Base-by-base conservation (phyloP, 2,888 invertebrate species). In the Drosophila subquinaria region DNA sequence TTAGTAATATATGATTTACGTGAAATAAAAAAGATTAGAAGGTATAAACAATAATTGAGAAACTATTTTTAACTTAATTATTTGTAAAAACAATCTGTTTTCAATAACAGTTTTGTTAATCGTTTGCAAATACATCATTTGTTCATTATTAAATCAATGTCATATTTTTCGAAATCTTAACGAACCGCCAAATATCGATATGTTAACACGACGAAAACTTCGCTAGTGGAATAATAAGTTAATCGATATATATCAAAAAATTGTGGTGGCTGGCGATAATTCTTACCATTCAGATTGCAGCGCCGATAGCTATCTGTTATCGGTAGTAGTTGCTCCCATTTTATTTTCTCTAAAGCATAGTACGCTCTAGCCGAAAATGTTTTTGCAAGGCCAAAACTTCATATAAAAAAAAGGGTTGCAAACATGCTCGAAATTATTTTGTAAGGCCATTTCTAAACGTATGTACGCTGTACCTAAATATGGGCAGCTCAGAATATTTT, bases 241-340 rank as follows among this genome's bases (percentile, higher is more conserved):
- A 5, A 53, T 53, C 62, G 62, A 53, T 62, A 53, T 13, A 10
- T 4, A 27, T 53, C 1, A 2, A 10, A 1, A 10, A 33, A 10
- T 45, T 45, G 56, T 63, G 56, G 56, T 23, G 63, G 63, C n/a
- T 15, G 48, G 11, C 63, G 63, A 63, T 63, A 35, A 11, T 11
- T 15, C 23, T 6, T 56, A 35, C 35, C 48, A 40, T 48, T 40
- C 38, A 23, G 6, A 30, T 17, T 27, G 5, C 23, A 23, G 5
- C 5, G 23, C 23, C 23, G 23, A 23, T 23, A 23, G 23, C 23
- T 23, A 23, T 23, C 23, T 23, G 23, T 23, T 23, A 23, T 23
- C 23, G 23, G 23, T 23, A 23, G 2, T 3, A 23, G 23, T 23
- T 2, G n/a, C n/a, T n/a, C n/a, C n/a, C n/a, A n/a, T n/a, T n/a